phyloP scores from a whole-genome alignment of 2,113 vertebrate species.

The Eretmochelys imbricata region DNA sequence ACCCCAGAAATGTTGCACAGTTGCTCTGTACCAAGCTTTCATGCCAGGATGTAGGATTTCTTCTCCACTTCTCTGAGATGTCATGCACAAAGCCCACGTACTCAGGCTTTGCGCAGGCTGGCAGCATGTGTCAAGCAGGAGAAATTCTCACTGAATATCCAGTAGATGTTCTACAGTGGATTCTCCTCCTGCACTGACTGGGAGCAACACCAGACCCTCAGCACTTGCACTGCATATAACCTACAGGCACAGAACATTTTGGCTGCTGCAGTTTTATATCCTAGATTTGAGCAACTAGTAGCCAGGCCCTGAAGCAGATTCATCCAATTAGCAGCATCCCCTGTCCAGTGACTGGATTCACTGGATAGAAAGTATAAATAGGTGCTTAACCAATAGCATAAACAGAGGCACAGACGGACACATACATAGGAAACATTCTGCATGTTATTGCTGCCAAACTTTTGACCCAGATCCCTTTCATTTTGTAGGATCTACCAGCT shows the following conservation, averaged over 20 bases:
- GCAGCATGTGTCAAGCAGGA: background rate
- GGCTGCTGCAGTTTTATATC: background rate
- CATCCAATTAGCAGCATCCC: background rate
- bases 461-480: background rate
- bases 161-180: background rate
- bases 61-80: background rate
- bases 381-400: background rate
- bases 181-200: background rate
- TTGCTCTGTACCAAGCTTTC: background rate
- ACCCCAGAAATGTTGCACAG: background rate
- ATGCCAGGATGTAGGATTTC: rapidly evolving
- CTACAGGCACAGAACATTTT: background rate
- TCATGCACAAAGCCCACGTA: background rate
- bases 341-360: rapidly evolving
- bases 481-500: conserved; percentile 29
- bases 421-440: background rate
- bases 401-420: background rate
- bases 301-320: background rate
- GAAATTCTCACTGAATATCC: background rate
- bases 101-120: background rate
- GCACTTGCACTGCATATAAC: background rate
- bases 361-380: background rate
- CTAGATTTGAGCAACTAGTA: background rate
- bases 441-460: background rate
- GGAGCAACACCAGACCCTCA: background rate